Base-by-base conservation (phyloP, 2,797 vertebrate species). In the Rhynchotus rufescens region DNA sequence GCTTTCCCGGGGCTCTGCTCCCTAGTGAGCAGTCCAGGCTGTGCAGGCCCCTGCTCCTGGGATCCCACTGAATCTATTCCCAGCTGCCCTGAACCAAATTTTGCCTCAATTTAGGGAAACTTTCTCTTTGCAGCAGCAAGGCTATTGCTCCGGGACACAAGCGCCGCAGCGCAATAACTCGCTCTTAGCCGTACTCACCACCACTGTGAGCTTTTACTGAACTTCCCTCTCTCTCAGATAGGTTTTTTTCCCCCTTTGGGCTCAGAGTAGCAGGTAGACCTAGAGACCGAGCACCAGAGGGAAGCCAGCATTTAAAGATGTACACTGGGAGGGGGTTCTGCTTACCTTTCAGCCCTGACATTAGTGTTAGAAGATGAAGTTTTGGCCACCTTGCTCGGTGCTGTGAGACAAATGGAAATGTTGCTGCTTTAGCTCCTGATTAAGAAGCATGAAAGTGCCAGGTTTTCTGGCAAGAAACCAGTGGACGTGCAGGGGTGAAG, bases 391-490 rank as follows among this genome's bases (percentile, higher is more conserved):
- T 45, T 87, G 42, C 45, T 90, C n/a, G 22, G 51, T 64, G 56
- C 62, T 80, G 51, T 10, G 49, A 69, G 80, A 73, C 47, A 85
- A 82, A 80, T 84, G 80, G 40, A 92, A 86, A 8, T 2, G 26
- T 76, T 71, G 47, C 72, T 75, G 45, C 62, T 84, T 88, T 88
- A 89, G 66, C 25, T 95, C 65, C 78, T 93, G 65, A 69, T 76
- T 57, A 61, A 80, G 86, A 86, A 75, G 61, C 76, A 38, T 84
- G 56, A 51, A 93, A 79, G 80, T 62, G 47, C 49, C 57, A 77
- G 74, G 61, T 89, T 66, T 89, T 80, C 57, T 49, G 67, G 65
- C 32, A 40, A 56, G 45, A 32, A 76, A 62, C 32, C 21, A 1
- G 1, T 11, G 36, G 0, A 0, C 36, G 26, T 1, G 2, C 30